Percentiles rank a stretch among this genome's conserved stretches.
phyloP scores from a whole-genome alignment of 2,888 invertebrate genomes.

The Ptychoptera contaminata region DNA sequence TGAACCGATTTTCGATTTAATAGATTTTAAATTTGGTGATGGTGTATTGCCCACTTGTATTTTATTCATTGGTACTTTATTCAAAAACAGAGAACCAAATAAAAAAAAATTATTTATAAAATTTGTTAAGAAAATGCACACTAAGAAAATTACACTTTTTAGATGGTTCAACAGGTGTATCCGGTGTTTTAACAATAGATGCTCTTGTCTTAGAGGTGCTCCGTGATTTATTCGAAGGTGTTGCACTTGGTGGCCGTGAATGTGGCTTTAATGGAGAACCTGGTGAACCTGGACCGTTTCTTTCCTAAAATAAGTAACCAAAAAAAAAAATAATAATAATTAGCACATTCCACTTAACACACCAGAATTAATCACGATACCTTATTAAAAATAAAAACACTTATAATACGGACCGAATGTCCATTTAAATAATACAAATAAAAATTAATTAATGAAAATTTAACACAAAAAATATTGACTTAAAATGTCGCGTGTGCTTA shows the following conservation, averaged over 20 bases:
- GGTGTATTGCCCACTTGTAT: conserved; percentile 82
- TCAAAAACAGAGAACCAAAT: conserved; percentile 14
- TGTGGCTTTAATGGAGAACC: conserved; percentile 56
- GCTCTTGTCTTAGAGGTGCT: conserved; percentile 25
- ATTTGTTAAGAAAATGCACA: background rate
- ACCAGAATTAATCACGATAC: no score
- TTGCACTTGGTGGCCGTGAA: conserved; percentile 31
- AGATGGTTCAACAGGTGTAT: conserved; percentile 40
- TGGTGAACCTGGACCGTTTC: conserved; percentile 48
- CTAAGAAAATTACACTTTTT: conserved; percentile 52
- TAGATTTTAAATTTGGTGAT: conserved; percentile 80
- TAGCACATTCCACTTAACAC: no score
- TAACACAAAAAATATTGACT: no score
- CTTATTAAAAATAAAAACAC: no score
- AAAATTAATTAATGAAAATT: no score
- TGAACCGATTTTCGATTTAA: conserved; percentile 86
- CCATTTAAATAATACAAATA: no score
- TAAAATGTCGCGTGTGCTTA: no score
- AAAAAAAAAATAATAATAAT: conserved; percentile 4
- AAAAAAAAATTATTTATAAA: background rate
- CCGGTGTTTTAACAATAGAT: conserved; percentile 51
- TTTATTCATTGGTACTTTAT: conserved; percentile 85
- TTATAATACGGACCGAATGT: no score
- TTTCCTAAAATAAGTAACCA: conserved; percentile 29
- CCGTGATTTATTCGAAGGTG: conserved; percentile 31